Evolutionary conservation across 2,113 vertebrate genomes (phyloP).

Genomic region (Bos indicus): DNA sequence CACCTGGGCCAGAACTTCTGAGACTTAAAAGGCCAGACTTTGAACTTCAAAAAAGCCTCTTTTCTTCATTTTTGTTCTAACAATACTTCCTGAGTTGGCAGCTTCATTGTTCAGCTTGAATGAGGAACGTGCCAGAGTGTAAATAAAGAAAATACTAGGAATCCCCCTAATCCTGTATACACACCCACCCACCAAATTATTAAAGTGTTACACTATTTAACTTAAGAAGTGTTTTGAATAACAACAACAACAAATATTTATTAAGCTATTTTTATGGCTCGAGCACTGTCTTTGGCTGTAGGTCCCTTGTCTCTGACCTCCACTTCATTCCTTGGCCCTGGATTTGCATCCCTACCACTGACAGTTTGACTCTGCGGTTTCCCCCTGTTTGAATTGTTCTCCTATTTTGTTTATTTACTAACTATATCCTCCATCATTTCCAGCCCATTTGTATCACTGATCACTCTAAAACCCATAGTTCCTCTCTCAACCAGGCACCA

Average conservation of each 20-base stretch:
- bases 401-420: neutral
- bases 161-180: neutral
- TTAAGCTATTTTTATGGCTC: neutral
- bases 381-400: neutral
- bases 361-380: neutral
- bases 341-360: neutral
- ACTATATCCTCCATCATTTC: neutral
- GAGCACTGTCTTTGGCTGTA: neutral
- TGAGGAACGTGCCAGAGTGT: neutral
- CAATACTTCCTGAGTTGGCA: constrained; percentile 23
- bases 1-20: neutral
- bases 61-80: constrained; percentile 23
- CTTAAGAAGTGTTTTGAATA: neutral
- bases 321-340: neutral
- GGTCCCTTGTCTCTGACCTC: neutral
- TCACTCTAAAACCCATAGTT: neutral
- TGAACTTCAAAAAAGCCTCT: constrained; percentile 25
- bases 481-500: neutral
- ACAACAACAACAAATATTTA: neutral
- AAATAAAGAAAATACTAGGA: neutral
- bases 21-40: constrained; percentile 37
- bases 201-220: neutral
- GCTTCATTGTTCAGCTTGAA: neutral
- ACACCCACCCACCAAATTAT: neutral
- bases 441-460: neutral